Evolutionary conservation across 2,888 invertebrate species (phyloP).

Genomic region (Pseudococcus longispinus): DNA sequence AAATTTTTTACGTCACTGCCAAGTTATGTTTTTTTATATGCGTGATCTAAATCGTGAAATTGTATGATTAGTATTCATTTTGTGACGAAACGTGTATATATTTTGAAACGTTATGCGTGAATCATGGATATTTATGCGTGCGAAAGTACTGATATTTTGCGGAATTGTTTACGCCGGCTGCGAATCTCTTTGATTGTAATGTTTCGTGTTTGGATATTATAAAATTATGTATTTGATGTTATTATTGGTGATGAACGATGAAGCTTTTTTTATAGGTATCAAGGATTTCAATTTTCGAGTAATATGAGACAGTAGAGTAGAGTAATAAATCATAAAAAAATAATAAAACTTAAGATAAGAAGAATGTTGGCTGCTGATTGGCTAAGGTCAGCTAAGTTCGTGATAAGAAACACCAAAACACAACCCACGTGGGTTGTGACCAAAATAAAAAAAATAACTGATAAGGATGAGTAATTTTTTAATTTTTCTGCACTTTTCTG

Average conservation of each 20-base stretch:
- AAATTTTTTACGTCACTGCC: background rate
- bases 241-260: no score
- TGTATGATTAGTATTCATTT: slow-evolving; percentile 4
- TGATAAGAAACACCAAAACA: no score
- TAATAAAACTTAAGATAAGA: no score
- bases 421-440: no score
- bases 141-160: background rate
- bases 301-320: background rate
- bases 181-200: background rate
- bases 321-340: no score
- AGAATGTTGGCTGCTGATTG: no score
- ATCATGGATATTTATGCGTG: background rate
- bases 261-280: background rate
- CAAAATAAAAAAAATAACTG: background rate
- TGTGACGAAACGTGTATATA: background rate
- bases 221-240: background rate
- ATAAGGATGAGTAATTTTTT: background rate
- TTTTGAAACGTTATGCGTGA: slow-evolving; percentile 6
- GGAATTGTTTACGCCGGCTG: background rate
- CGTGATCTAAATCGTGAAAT: slow-evolving; percentile 7
- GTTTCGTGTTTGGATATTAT: background rate
- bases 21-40: background rate
- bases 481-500: no score
- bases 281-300: background rate
- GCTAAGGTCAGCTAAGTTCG: no score